phyloP scores from a whole-genome alignment of 2,113 vertebrate species.

The Tragelaphus scriptus region DNA sequence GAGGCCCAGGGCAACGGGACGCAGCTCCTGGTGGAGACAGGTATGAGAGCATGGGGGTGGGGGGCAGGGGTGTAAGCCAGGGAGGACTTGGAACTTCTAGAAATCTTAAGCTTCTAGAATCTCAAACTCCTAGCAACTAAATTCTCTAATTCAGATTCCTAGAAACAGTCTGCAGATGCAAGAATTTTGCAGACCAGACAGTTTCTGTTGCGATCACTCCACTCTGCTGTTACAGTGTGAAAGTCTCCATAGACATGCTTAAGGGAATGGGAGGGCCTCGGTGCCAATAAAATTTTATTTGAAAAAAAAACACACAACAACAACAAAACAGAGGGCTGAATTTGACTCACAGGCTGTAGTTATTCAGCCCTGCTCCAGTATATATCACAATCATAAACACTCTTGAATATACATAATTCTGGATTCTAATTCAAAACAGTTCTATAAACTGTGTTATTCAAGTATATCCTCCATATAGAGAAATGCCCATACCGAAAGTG shows the following conservation, averaged over 20 bases:
- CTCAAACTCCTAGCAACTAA: background rate
- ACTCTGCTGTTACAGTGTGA: rapidly evolving
- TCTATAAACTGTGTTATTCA: background rate
- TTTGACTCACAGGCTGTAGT: background rate
- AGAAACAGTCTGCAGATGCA: background rate
- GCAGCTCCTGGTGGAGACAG: constrained; percentile 56
- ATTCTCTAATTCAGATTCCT: background rate
- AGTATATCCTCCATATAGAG: background rate
- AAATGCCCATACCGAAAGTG: background rate
- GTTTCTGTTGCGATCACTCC: background rate
- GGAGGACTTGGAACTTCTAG: background rate
- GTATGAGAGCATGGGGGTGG: constrained; percentile 38
- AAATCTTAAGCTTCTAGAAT: background rate
- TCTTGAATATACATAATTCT: background rate
- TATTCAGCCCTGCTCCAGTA: background rate
- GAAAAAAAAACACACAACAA: background rate
- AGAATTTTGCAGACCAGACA: background rate
- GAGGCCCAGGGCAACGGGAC: rapidly evolving
- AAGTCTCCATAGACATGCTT: background rate
- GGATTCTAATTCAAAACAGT: background rate
- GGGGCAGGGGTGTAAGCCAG: background rate
- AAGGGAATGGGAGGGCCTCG: background rate
- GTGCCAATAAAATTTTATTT: background rate
- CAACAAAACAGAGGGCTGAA: background rate
- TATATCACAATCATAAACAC: background rate